phyloP scores from a whole-genome alignment of 2,797 vertebrate species.

The Trachurus trachurus region DNA sequence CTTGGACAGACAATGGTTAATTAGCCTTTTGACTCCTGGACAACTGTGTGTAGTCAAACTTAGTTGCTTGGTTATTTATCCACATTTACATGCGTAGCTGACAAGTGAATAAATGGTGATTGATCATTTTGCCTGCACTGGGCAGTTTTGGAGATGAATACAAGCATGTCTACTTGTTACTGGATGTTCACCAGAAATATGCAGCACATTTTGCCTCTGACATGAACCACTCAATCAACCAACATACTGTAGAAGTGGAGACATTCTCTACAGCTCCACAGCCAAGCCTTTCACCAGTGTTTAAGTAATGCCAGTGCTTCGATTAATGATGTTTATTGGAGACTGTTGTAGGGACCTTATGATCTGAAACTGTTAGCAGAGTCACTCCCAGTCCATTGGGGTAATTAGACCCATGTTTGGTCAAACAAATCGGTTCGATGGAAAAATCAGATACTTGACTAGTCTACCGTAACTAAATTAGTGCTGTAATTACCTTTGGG shows the following conservation, averaged over 20 bases:
- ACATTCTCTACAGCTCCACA: background rate
- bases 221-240: slow-evolving; percentile 7
- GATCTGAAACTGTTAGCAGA: slow-evolving; percentile 52
- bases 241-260: background rate
- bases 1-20: slow-evolving; percentile 52
- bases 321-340: slow-evolving; percentile 45
- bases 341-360: slow-evolving; percentile 41
- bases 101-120: slow-evolving; percentile 44
- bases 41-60: slow-evolving; percentile 46
- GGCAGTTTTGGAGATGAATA: slow-evolving; percentile 10
- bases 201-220: background rate
- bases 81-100: slow-evolving; percentile 45
- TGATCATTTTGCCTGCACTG: slow-evolving; percentile 22
- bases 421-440: slow-evolving; percentile 75
- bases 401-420: slow-evolving; percentile 70
- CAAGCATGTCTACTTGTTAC: slow-evolving; percentile 21
- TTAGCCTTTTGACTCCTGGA: slow-evolving; percentile 50
- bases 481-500: slow-evolving; percentile 78
- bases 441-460: slow-evolving; percentile 74
- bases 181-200: slow-evolving; percentile 9
- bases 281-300: slow-evolving; percentile 17
- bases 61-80: slow-evolving; percentile 50
- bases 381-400: slow-evolving; percentile 44
- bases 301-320: slow-evolving; percentile 4
- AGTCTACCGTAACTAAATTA: slow-evolving; percentile 78